These are phyloP conservation scores for Lamellibrachia columna DNA, from an alignment of 2,888 invertebrate genomes.

Conservation along the genomic window DNA sequence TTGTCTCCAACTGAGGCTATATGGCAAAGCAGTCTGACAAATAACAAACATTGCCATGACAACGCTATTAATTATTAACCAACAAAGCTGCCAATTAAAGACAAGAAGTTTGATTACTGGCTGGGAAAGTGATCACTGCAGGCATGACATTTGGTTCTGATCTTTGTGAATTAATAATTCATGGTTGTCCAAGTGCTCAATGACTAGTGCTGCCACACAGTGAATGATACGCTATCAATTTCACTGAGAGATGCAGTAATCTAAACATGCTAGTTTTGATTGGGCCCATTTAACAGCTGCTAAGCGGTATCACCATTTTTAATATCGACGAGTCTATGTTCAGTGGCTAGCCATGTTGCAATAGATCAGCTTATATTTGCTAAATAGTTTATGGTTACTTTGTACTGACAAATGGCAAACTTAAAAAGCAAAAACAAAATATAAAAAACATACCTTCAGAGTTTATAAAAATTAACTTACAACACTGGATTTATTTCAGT, in stretches of 20 bases:
- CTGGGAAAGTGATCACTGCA: conserved; percentile 4
- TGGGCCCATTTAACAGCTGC: neutral
- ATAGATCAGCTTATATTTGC: too few relatives aligned
- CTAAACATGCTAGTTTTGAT: neutral
- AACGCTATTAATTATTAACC: neutral
- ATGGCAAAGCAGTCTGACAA: neutral
- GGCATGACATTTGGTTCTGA: neutral
- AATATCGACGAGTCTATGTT: neutral
- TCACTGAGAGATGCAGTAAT: neutral
- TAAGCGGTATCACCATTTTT: neutral
- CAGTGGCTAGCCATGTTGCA: neutral
- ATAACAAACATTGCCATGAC: conserved; percentile 12
- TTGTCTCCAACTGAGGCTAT: neutral
- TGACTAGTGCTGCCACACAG: neutral
- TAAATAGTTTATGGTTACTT: too few relatives aligned
- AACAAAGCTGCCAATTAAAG: neutral
- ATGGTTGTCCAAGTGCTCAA: neutral
- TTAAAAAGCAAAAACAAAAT: too few relatives aligned
- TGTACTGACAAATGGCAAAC: too few relatives aligned
- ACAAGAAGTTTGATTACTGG: neutral
- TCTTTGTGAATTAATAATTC: neutral
- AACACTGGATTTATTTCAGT: too few relatives aligned
- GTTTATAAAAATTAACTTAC: too few relatives aligned
- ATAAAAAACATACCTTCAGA: too few relatives aligned
- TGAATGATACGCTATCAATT: neutral